Conservation (phyloP, 1,140 invertebrate genomes). For the Schlechtendalia chinensis region DNA sequence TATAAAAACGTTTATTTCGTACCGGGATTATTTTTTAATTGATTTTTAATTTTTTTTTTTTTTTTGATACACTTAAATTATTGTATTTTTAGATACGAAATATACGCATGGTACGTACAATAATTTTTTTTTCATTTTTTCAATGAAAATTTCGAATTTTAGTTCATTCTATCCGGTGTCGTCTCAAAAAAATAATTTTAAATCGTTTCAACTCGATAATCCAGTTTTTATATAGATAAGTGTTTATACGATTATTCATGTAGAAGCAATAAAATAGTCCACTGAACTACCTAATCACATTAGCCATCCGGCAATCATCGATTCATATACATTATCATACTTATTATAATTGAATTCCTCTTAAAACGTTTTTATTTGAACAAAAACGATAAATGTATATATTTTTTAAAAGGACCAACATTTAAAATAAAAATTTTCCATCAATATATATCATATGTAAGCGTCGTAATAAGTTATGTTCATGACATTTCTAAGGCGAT, state of each 20-base stretch:
- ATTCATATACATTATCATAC: background rate
- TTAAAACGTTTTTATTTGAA: background rate
- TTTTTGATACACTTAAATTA: background rate
- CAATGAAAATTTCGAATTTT: background rate
- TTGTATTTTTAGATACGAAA: background rate
- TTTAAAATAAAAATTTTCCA: no score
- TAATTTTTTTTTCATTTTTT: no score
- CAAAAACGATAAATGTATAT: background rate
- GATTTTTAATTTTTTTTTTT: no score
- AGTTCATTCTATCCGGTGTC: background rate
- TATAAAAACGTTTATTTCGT: background rate
- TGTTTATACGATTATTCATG: background rate
- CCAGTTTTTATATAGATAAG: background rate
- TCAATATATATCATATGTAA: background rate
- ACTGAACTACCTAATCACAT: background rate
- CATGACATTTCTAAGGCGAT: background rate
- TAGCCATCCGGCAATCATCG: background rate
- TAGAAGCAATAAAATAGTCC: background rate
- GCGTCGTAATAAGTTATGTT: background rate
- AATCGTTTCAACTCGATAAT: background rate
- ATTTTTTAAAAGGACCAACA: no score
- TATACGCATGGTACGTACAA: background rate
- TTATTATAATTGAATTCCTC: background rate
- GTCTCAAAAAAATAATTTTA: background rate
- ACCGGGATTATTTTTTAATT: background rate